Percentiles rank a stretch among this genome's conserved stretches.
Conservation (phyloP, 2,888 invertebrate species). For the Agrochola lota region DNA sequence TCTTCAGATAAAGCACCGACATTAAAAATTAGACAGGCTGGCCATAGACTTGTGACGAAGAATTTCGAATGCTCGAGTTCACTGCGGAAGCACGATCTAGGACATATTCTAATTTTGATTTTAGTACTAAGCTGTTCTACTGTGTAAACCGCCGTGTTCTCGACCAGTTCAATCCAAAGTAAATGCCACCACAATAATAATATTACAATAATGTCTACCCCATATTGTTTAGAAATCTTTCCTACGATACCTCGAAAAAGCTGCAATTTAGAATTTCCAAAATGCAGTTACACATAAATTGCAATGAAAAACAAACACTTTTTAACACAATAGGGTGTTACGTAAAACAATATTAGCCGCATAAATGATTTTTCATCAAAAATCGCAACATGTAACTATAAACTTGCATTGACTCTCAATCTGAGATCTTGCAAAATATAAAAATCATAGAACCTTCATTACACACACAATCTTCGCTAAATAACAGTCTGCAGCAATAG, state of each 20-base stretch:
- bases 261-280: conserved; percentile 61
- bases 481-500: conserved; percentile 53
- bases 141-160: background rate
- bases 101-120: conserved; percentile 9
- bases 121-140: background rate
- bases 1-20: conserved; percentile 16
- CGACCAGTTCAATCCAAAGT: conserved; percentile 58
- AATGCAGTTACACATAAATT: conserved; percentile 52
- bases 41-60: background rate
- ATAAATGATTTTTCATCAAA: conserved; percentile 43
- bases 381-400: conserved; percentile 55
- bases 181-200: conserved; percentile 85
- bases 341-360: conserved; percentile 31
- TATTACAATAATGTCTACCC: conserved; percentile 69
- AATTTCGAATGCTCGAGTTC: conserved; percentile 11
- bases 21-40: background rate
- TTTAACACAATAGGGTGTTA: conserved; percentile 53
- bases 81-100: background rate
- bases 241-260: conserved; percentile 49
- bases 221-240: conserved; percentile 56
- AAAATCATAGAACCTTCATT: conserved; percentile 29
- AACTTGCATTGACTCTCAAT: conserved; percentile 61
- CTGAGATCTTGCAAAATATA: conserved; percentile 60
- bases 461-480: conserved; percentile 52
- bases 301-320: conserved; percentile 23